Evolutionary conservation across 2,888 invertebrate species (phyloP).

Genomic region (Seira ritae): DNA sequence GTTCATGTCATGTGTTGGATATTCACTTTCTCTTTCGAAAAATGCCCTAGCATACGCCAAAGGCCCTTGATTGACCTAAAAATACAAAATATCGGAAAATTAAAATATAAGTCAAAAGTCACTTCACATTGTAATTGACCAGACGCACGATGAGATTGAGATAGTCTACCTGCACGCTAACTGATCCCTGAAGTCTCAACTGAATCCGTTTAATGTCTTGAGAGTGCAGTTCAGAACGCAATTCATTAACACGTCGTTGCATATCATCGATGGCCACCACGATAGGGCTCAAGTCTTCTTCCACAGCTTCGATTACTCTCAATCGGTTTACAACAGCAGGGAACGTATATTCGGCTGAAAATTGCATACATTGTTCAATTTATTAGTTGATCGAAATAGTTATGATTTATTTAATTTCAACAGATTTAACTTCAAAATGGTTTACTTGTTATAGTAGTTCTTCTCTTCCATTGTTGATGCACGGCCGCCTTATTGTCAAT

Average conservation of each 20-base stretch:
- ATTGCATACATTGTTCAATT: no score
- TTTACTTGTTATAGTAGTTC: constrained; percentile 92
- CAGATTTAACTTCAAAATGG: constrained; percentile 55
- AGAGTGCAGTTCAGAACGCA: constrained; percentile 71
- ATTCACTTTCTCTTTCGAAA: constrained; percentile 72
- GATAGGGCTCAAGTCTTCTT: constrained; percentile 73
- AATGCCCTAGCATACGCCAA: constrained; percentile 73
- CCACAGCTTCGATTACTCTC: constrained; percentile 68
- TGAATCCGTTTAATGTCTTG: constrained; percentile 72
- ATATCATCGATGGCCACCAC: constrained; percentile 73
- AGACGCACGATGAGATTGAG: neutral
- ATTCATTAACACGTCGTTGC: constrained; percentile 71
- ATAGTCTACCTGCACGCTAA: constrained; percentile 70
- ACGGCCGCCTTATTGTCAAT: constrained; percentile 73
- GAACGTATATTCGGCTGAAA: constrained; percentile 72
- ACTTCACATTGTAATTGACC: no score
- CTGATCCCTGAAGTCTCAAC: constrained; percentile 72
- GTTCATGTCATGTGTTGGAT: constrained; percentile 70
- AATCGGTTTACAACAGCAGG: constrained; percentile 72
- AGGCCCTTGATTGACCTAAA: constrained; percentile 73
- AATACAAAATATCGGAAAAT: neutral
- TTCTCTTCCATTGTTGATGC: constrained; percentile 88
- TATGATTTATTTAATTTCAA: no score
- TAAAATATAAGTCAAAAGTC: no score
- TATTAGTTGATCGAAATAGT: no score